Evolutionary conservation across 2,888 invertebrate species (phyloP).

Genomic region (Priocnemis perturbator): DNA sequence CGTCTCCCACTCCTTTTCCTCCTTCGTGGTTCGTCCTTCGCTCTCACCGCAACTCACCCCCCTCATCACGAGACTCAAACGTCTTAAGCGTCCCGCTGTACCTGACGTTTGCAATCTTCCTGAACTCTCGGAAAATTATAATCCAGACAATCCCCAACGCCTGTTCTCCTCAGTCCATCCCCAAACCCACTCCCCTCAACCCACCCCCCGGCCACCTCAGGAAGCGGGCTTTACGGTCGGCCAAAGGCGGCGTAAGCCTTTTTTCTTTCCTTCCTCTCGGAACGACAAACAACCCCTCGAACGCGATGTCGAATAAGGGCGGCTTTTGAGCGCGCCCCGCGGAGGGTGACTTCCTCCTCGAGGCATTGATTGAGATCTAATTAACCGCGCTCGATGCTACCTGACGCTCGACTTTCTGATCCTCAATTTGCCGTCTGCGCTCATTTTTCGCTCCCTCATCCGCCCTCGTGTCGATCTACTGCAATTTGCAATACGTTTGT

Average conservation of each 20-base stretch:
- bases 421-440: no score
- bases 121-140: slow-evolving; percentile 70
- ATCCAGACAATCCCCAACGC: slow-evolving; percentile 48
- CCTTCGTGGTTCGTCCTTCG: slow-evolving; percentile 52
- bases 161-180: background rate
- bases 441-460: no score
- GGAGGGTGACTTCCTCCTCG: no score
- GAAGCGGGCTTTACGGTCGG: background rate
- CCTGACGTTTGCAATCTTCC: slow-evolving; percentile 73
- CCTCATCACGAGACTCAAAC: slow-evolving; percentile 38
- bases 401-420: no score
- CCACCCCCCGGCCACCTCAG: no score
- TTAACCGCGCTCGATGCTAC: no score
- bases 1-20: slow-evolving; percentile 65
- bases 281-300: background rate
- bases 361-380: no score
- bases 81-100: slow-evolving; percentile 59
- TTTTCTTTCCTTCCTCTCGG: slow-evolving; percentile 5
- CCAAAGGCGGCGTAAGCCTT: background rate
- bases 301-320: no score
- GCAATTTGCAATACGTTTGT: no score
- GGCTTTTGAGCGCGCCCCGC: no score
- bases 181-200: background rate
- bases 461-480: no score
- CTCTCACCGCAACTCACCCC: slow-evolving; percentile 67